Evolutionary conservation across 2,797 vertebrate species (phyloP), one percentile per base, ranked within the genome.

Genomic region (Microctenopoma steveboyesi): DNA sequence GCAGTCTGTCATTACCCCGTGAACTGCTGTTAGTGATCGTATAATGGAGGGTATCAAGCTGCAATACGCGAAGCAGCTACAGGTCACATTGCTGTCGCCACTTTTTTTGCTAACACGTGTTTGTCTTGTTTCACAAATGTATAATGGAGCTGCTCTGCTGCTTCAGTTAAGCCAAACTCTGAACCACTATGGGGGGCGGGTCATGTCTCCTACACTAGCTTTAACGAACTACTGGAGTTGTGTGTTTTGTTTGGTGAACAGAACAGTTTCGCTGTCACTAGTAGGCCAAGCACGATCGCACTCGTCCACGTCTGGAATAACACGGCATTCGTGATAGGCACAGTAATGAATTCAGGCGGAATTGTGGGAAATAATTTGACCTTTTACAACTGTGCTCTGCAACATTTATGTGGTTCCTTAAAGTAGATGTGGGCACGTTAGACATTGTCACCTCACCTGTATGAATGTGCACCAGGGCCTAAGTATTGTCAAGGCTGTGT

Each of bases 1-100:
- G 18, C 68, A 78, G 77, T 67, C 82, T 88, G 80, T 90, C 69
- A 86, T 92, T 88, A 87, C 47, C 68, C 43, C 27, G 58, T 42
- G 62, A n/a, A 37, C 72, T 80, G 74, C 80, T 76, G 64, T 76
- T 87, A 79, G 42, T 66, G 59, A 51, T 52, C 42, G 59, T 69
- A 22, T 84, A 74, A 86, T 76, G 51, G 14, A 65, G 48, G 75
- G 72, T 66, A 65, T 64, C 25, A 42, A 58, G 52, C 59, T 50
- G 64, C 60, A 61, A 40, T 22, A 59, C 42, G n/a, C n/a, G 47
- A 61, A 48, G 33, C 51, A 67, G 58, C 55, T 27, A 6, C 30
- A 55, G 3, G 2, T 76, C 78, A 60, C 50, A 25, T 59, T 39
- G 68, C 30, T 28, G 30, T 16, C 25, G 37, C 14, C 4, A 14